A percentile compares a stretch with the other conserved stretches of the same genome.
Evolutionary conservation across 2,797 vertebrate genomes (phyloP).

Genomic region (Nothura maculosa): DNA sequence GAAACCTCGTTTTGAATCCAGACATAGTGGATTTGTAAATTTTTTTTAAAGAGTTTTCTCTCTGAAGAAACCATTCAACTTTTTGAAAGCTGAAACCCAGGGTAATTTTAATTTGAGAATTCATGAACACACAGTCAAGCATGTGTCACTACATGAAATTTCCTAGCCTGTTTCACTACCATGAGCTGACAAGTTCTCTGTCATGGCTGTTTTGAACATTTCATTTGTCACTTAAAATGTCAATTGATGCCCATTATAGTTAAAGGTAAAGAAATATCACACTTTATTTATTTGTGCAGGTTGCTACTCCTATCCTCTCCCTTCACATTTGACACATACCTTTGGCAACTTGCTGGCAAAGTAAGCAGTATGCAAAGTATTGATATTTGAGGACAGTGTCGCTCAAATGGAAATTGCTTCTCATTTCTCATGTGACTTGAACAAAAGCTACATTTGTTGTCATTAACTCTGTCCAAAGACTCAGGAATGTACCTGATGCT

Average conservation of each 20-base stretch:
- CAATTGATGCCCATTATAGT: rapidly evolving
- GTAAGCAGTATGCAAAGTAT: background rate
- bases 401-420: background rate
- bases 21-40: background rate
- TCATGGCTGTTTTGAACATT: background rate
- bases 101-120: background rate
- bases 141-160: background rate
- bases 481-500: background rate
- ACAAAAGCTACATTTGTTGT: background rate
- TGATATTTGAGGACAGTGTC: background rate
- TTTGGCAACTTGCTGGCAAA: background rate
- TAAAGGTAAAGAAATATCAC: background rate
- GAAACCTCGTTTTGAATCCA: background rate
- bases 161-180: background rate
- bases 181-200: background rate
- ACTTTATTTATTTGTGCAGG: background rate
- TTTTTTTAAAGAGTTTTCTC: background rate
- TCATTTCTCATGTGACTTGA: background rate
- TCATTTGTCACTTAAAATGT: background rate
- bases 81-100: background rate
- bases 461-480: background rate
- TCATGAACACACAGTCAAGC: background rate
- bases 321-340: background rate
- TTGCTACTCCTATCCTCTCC: background rate
- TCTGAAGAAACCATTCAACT: background rate